These are phyloP conservation scores for Crematogaster levior DNA, from an alignment of 2,888 invertebrate genomes.

Conservation along the genomic window DNA sequence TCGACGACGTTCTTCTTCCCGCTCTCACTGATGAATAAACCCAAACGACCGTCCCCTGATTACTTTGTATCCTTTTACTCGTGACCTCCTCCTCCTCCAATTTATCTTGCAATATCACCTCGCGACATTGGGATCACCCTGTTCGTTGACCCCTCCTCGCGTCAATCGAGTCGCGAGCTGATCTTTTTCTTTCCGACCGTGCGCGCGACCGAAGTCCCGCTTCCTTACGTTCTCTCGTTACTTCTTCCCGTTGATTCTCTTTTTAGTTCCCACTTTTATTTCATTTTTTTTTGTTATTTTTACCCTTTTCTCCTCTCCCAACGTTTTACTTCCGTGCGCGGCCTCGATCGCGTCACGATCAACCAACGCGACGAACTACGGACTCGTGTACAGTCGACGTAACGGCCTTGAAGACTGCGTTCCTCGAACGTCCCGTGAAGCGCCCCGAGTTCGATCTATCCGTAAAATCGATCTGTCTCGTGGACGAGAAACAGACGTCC, in stretches of 20 bases:
- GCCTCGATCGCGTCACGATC: slow-evolving; percentile 44
- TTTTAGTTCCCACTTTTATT: slow-evolving; percentile 6
- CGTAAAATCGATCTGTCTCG: slow-evolving; percentile 19
- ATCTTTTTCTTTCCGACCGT: background rate
- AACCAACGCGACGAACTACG: slow-evolving; percentile 1
- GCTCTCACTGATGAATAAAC: background rate
- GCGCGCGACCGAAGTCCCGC: slow-evolving; percentile 27
- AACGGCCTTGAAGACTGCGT: background rate
- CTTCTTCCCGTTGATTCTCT: slow-evolving; percentile 13
- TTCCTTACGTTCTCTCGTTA: slow-evolving; percentile 18
- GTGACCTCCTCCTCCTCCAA: background rate
- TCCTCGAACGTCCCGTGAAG: background rate
- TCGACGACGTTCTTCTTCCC: slow-evolving; percentile 10
- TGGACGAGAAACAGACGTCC: slow-evolving; percentile 24
- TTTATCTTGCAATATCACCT: background rate
- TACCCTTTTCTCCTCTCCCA: background rate
- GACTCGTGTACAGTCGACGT: slow-evolving; percentile 35
- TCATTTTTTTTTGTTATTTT: background rate
- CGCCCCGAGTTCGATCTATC: background rate
- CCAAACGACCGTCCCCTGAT: background rate
- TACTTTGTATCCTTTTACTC: background rate
- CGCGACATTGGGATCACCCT: slow-evolving; percentile 3
- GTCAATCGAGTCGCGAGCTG: slow-evolving; percentile 31
- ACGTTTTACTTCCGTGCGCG: slow-evolving; percentile 10
- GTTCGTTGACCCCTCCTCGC: background rate